Conservation (phyloP, 2,888 invertebrate species). For the Xanthia togata region DNA sequence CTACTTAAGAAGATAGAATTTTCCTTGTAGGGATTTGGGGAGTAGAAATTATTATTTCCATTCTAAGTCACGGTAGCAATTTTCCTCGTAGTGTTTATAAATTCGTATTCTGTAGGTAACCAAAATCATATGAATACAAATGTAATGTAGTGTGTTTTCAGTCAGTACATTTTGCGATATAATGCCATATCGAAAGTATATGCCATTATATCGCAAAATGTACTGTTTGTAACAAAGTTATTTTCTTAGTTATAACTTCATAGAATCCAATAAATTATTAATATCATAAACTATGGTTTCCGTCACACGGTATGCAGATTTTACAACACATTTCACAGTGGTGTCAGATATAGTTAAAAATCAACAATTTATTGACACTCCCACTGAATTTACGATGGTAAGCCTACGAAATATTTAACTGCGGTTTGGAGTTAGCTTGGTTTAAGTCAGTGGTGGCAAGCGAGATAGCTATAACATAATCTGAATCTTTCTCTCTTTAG, state of each 20-base stretch:
- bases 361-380: conserved; percentile 53
- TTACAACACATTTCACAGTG: conserved; percentile 43
- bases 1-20: conserved; percentile 9
- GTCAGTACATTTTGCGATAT: too few species aligned
- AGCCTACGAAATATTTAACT: conserved; percentile 53
- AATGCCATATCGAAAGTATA: background rate
- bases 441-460: conserved; percentile 28
- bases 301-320: conserved; percentile 38
- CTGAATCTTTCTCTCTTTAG: background rate
- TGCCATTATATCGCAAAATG: background rate
- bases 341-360: conserved; percentile 56
- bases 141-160: background rate
- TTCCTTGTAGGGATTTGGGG: background rate
- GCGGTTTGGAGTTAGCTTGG: conserved; percentile 12
- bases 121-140: background rate
- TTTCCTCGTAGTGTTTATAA: background rate
- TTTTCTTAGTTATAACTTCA: background rate
- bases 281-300: conserved; percentile 28
- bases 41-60: background rate
- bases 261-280: background rate
- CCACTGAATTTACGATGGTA: conserved; percentile 40
- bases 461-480: conserved; percentile 10
- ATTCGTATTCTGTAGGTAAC: background rate
- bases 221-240: background rate
- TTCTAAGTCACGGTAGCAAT: background rate